Evolutionary conservation across 2,113 vertebrate species (phyloP).

Genomic region (Phodopus roborovskii): DNA sequence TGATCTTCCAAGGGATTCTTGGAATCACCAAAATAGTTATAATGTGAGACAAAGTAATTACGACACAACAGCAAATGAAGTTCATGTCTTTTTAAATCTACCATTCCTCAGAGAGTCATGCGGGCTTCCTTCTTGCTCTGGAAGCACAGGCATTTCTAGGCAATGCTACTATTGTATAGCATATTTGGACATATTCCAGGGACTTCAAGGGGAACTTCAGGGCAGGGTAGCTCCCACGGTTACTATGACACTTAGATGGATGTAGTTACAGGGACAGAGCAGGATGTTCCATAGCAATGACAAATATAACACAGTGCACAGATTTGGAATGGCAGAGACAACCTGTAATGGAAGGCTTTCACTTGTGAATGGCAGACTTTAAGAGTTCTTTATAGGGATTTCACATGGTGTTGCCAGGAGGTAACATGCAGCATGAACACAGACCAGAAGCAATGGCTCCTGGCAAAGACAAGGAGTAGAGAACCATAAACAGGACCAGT

Average conservation of each 20-base stretch:
- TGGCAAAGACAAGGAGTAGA: background rate
- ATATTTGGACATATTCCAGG: conserved; percentile 53
- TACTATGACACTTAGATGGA: conserved; percentile 29
- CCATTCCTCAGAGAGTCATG: background rate
- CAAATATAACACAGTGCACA: background rate
- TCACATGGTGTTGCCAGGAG: background rate
- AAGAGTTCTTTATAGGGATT: background rate
- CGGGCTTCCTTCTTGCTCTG: background rate
- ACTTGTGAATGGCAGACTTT: conserved; percentile 10
- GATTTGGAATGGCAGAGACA: conserved; percentile 18
- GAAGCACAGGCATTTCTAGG: conserved; percentile 35
- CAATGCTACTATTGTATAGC: background rate
- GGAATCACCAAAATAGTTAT: background rate
- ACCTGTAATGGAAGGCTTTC: conserved; percentile 48
- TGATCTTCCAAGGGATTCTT: conserved; percentile 17
- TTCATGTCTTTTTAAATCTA: conserved; percentile 18
- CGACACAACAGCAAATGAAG: background rate
- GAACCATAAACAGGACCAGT: background rate
- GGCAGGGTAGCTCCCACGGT: conserved; percentile 16
- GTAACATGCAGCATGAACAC: background rate
- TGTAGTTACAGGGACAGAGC: background rate
- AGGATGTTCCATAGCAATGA: conserved; percentile 41
- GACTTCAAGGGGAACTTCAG: conserved; percentile 31
- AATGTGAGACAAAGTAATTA: background rate
- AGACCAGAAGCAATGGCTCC: background rate